A percentile compares a stretch with the other conserved stretches of the same genome.
Conservation (phyloP, 2,113 vertebrate species). For the Arvicanthis niloticus region DNA sequence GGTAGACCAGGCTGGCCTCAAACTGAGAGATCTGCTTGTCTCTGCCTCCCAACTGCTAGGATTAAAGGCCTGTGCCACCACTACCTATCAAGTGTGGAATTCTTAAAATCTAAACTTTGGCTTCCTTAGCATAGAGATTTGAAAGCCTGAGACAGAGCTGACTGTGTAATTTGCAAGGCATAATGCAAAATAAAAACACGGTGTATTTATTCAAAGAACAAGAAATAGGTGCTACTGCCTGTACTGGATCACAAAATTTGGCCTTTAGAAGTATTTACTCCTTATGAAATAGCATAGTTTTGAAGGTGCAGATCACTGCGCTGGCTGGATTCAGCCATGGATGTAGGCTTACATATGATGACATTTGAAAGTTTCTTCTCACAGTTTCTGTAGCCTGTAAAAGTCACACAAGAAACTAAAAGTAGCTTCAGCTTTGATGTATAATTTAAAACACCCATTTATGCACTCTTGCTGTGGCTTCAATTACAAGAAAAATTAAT, state of each 20-base stretch:
- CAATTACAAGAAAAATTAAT: conserved; percentile 45
- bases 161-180: background rate
- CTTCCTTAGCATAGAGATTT: conserved; percentile 12
- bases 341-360: background rate
- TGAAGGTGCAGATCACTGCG: background rate
- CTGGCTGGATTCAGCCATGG: conserved; percentile 12
- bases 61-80: background rate
- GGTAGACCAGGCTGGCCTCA: background rate
- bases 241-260: conserved; percentile 13
- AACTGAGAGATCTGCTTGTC: background rate
- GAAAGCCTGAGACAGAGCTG: background rate
- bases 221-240: background rate
- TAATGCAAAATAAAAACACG: background rate
- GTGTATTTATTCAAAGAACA: background rate
- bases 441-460: conserved; percentile 47
- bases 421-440: background rate
- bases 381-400: conserved; percentile 5
- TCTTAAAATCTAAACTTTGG: conserved; percentile 7
- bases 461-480: background rate
- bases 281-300: background rate
- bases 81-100: background rate
- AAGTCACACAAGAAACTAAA: conserved; percentile 42
- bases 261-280: conserved; percentile 10
- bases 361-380: conserved; percentile 4
- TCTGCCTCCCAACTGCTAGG: background rate